Evolutionary conservation across 2,113 vertebrate species (phyloP), one percentile per base, ranked within the genome.

Genomic region (Podilymbus podiceps): DNA sequence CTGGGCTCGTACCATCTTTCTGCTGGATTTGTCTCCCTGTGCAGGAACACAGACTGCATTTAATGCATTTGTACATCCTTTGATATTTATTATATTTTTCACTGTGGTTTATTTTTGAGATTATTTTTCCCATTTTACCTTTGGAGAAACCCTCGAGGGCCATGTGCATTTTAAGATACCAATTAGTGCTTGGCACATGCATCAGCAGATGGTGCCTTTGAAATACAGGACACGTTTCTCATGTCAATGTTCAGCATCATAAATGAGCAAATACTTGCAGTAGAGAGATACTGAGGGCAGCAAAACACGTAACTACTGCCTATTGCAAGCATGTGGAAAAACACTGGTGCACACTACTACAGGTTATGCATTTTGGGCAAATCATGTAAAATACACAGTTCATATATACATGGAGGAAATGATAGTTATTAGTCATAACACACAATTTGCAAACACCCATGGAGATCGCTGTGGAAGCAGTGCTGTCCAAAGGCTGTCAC

Each of bases 381-480:
- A 42, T 49, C 8, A 1, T 3, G 2, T 25, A 3, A 40, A 75
- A 46, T 2, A 28, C 49, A 5, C 47, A 38, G 55, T 15, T 64
- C 23, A 25, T 24, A 16, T 12, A 1, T 1, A 4, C 0, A 1
- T 3, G 13, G 11, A 46, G 19, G 21, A 59, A 63, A 46, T 28
- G 0, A 5, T 0, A 1, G 25, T 18, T 59, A 17, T 24, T 20
- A 12, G 21, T 85, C 0, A 0, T 58, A 13, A 24, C 22, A 4
- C 2, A 1, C 42, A 8, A 7, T 30, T 72, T n/a, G 63, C 47
- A n/a, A 40, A 11, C 2, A 1, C 53, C 9, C 1, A 6, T 3
- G 10, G 22, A 11, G 55, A 11, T 47, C 0, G 2, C 12, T 2
- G 2, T 16, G 35, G 19, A 35, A 68, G 21, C 6, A 10, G 44